These are phyloP conservation scores for Hippoglossus stenolepis DNA, from an alignment of 2,113 vertebrate species.

Conservation along the genomic window DNA sequence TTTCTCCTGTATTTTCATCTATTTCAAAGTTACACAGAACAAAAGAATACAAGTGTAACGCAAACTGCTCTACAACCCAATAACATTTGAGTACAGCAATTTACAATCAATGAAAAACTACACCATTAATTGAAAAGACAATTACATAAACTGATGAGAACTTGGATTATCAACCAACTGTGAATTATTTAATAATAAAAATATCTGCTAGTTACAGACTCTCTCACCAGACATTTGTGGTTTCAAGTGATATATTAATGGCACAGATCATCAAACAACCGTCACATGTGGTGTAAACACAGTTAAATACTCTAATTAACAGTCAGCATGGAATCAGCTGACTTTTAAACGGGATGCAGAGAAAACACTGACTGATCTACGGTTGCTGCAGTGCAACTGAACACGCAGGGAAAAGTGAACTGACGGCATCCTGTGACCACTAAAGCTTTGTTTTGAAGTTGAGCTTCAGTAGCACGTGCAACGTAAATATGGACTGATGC, in stretches of 20 bases:
- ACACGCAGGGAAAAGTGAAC: background rate
- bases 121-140: background rate
- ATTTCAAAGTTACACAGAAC: too few relatives aligned
- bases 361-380: slow-evolving; percentile 17
- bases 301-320: background rate
- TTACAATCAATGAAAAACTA: background rate
- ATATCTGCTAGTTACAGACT: background rate
- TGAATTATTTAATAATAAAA: background rate
- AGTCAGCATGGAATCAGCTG: background rate
- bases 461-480: background rate
- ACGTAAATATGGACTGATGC: slow-evolving; percentile 30
- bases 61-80: too few relatives aligned
- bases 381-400: slow-evolving; percentile 2
- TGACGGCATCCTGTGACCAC: slow-evolving; percentile 28
- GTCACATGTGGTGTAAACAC: slow-evolving; percentile 6
- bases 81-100: too few relatives aligned
- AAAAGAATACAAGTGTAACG: too few relatives aligned
- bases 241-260: background rate
- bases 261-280: background rate
- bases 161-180: background rate
- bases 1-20: too few relatives aligned
- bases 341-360: background rate
- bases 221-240: background rate
- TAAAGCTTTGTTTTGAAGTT: slow-evolving; percentile 28
- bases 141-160: background rate